Percentiles rank a stretch among this genome's conserved stretches.
These are phyloP conservation scores for Philonicus albiceps DNA, from an alignment of 2,888 invertebrate genomes.

Conservation along the genomic window DNA sequence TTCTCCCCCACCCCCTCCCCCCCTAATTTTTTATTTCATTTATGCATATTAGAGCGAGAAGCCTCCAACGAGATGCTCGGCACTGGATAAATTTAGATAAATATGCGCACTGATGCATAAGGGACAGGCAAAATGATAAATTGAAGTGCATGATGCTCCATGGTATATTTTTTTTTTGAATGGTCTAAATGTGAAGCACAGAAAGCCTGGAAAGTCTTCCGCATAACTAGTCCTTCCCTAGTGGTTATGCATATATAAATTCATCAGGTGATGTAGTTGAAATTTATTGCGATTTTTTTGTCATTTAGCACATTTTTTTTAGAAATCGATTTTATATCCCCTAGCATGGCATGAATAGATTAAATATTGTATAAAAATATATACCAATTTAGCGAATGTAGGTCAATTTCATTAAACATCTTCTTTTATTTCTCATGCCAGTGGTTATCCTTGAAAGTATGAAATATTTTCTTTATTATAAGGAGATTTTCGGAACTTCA, in stretches of 20 bases:
- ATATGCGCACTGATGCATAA: constrained; percentile 34
- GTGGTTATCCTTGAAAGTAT: too few relatives aligned
- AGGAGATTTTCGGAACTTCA: too few relatives aligned
- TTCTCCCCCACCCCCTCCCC: too few relatives aligned
- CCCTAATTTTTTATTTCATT: neutral
- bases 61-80: neutral
- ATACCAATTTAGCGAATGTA: too few relatives aligned
- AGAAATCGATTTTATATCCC: neutral
- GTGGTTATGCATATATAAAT: neutral
- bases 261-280: constrained; percentile 18
- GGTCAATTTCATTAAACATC: too few relatives aligned
- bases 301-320: neutral
- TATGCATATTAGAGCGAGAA: constrained; percentile 28
- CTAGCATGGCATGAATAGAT: too few relatives aligned
- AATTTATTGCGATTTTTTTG: neutral
- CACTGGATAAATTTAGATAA: constrained; percentile 14
- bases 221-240: neutral
- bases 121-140: constrained; percentile 30
- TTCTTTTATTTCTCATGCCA: too few relatives aligned
- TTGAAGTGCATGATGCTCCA: neutral
- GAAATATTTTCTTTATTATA: too few relatives aligned
- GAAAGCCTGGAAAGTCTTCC: neutral
- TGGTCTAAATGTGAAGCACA: neutral
- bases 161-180: neutral
- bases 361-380: too few relatives aligned